Conservation (phyloP, 2,888 invertebrate species). For the Drosophila lutescens region DNA sequence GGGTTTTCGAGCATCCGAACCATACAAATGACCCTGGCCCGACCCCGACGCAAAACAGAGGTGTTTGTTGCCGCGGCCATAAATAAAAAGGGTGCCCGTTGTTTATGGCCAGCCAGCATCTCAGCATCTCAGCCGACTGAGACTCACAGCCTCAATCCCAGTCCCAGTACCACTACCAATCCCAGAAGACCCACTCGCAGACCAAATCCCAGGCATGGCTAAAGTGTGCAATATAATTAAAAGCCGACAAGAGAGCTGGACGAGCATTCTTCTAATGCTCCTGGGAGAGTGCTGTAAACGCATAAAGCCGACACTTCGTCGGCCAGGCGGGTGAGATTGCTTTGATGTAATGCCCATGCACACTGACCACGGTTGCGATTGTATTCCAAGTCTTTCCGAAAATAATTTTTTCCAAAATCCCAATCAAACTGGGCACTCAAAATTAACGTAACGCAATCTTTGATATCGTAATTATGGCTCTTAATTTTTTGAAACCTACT, state of each 20-base stretch:
- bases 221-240: slow-evolving; percentile 83
- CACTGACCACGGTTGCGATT: slow-evolving; percentile 21
- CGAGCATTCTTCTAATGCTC: slow-evolving; percentile 73
- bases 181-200: slow-evolving; percentile 24
- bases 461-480: no score
- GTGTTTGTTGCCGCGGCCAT: slow-evolving; percentile 77
- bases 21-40: slow-evolving; percentile 32
- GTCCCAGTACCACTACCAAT: slow-evolving; percentile 20
- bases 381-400: neutral
- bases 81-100: slow-evolving; percentile 80
- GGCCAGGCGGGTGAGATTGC: slow-evolving; percentile 49
- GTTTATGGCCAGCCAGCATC: slow-evolving; percentile 71
- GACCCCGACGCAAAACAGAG: slow-evolving; percentile 65
- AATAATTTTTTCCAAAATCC: neutral
- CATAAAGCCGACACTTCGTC: slow-evolving; percentile 58
- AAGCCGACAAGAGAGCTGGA: slow-evolving; percentile 81
- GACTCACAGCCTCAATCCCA: slow-evolving; percentile 25
- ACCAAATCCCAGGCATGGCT: slow-evolving; percentile 64
- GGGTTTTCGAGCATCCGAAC: slow-evolving; percentile 20
- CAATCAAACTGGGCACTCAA: neutral
- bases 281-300: slow-evolving; percentile 68
- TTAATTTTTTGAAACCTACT: no score
- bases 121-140: slow-evolving; percentile 24
- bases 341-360: slow-evolving; percentile 67
- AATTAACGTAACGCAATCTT: no score